Evolutionary conservation across 2,797 vertebrate genomes (phyloP), one percentile per base, ranked within the genome.

Genomic region (Enteromius radiatus): DNA sequence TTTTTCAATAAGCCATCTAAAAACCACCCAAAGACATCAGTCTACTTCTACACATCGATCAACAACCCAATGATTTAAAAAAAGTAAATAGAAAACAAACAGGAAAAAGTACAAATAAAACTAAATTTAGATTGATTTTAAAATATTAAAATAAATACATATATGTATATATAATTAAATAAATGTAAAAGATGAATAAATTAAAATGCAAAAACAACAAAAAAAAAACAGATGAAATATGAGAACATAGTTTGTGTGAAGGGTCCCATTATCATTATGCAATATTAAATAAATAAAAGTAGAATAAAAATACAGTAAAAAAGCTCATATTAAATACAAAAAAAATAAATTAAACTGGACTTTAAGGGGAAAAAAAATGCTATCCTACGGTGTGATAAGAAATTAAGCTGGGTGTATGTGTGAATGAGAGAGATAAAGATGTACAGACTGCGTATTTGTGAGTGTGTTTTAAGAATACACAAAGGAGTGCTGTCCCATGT

Each of bases 371-470:
- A n/a, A 56, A 23, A 56, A 54, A n/a, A 54, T 49, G 5, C 49
- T 21, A 19, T 54, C 21, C 17, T 52, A 49, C 19, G 47, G 21
- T 61, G 11, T 61, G 23, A 61, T 61, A 28, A 28, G 11, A 61
- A 15, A 61, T 28, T 45, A 70, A 70, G 67, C 41, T 45, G 23
- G 14, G 38, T 45, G n/a, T 26, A 69, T 26, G 38, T 5, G 15
- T 26, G 38, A 69, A 69, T 1, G 12, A 69, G 7, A 69, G 23
- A 17, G 23, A 70, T 17, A 69, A 69, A 70, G 21, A 78, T 31
- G 28, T n/a, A 26, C 9, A 21, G 54, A 61, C 23, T 76, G 38
- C 7, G 76, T 65, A n/a, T 49, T 43, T 78, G 41, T 77, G 75
- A 69, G 14, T 5, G 28, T 36, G 21, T 67, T 45, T 43, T 7